Conservation (phyloP, 2,797 vertebrate genomes). For the Lagorchestes hirsutus region DNA sequence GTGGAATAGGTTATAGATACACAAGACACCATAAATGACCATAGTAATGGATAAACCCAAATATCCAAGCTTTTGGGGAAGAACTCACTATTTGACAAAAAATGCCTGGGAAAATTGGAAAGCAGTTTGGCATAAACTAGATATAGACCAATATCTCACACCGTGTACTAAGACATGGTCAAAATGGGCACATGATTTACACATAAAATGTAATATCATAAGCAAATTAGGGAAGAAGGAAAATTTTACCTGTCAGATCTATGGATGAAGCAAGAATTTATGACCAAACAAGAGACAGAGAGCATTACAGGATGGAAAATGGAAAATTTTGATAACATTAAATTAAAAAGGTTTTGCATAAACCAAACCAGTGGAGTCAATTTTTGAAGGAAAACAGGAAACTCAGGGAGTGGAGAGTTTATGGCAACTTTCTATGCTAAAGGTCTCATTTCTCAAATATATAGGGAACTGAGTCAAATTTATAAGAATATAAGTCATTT, state of each 20-base stretch:
- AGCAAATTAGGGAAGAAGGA: not conserved
- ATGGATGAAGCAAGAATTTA: not conserved
- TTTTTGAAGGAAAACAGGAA: not conserved
- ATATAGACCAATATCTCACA: not conserved
- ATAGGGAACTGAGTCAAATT: not conserved
- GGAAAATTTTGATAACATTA: not conserved
- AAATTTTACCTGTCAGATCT: not conserved
- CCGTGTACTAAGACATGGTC: not conserved
- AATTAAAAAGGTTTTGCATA: not conserved
- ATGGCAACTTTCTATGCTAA: not conserved
- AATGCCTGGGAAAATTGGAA: not conserved
- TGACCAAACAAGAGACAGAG: not conserved
- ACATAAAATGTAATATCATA: not conserved
- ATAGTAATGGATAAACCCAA: not conserved
- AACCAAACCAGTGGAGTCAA: not conserved
- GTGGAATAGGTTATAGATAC: not conserved
- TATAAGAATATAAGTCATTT: not conserved
- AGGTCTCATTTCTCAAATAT: not conserved
- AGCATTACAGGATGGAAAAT: not conserved
- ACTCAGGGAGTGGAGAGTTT: not conserved
- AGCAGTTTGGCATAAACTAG: not conserved
- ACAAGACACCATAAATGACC: not conserved
- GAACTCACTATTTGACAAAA: not conserved
- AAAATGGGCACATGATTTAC: not conserved
- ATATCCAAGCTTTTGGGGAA: not conserved